Base-by-base conservation (phyloP, 2,888 invertebrate species). In the Cheiracanthium punctorium region DNA sequence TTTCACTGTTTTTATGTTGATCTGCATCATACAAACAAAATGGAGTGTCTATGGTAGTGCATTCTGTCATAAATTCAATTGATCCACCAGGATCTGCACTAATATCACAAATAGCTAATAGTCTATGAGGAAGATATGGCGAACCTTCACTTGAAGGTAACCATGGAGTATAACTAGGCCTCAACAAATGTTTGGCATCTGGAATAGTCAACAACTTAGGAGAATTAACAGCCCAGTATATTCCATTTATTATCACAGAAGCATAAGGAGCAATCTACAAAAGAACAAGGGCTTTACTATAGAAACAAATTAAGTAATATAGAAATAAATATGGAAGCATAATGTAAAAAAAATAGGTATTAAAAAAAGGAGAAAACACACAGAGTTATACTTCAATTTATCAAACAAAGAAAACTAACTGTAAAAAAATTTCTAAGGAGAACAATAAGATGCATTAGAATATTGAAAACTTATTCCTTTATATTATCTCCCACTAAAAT, bases 21-120 rank as follows among this genome's bases (percentile, higher is more conserved):
- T 99, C 98, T 7, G 99, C 99, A 91, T 99, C 99, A 91, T 99
- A 99, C n/a, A 99, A 94, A 91, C 98, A 98, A 93, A 99, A 99
- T 0, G 99, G 99, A 1, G 97, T 98, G 91, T 99, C 99, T 86
- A 99, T 99, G 0, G 99, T 99, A 0, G 99, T 99, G 91, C 99
- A 99, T 91, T 99, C 99, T 90, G 98, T 97, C 99, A 99, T 99
- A 91, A 99, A 99, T 92, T 99, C 99, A 82, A 99, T 98, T 52
- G 97, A 97, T 80, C 98, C 98, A 0, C 99, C 98, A 0, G 99
- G 99, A 92, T 99, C 99, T 0, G 99, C 99, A 0, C 98, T 98
- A 90, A 99, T 99, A 91, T 99, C 99, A 91, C 99, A 99, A 90
- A 99, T 97, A 2, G 93, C 93, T 88, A 99, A 93, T 94, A 99